Evolutionary conservation across 2,797 vertebrate species (phyloP), one percentile per base, ranked within the genome.

Genomic region (Gastrophryne carolinensis): DNA sequence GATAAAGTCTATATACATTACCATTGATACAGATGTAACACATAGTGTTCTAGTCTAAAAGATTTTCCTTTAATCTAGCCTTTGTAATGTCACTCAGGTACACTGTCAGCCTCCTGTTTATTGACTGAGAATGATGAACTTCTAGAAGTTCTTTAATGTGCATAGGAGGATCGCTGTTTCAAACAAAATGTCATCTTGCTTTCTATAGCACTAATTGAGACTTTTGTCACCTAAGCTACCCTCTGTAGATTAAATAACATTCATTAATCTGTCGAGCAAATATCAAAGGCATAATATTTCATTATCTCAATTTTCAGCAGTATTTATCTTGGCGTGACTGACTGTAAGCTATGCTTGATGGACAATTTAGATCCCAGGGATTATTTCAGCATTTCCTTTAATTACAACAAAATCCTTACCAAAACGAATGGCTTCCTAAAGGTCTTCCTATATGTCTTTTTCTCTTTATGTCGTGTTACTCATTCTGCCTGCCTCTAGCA

Each of bases 241-340:
- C 26, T 47, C 13, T 34, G 47, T 17, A 70, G 58, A 58, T 70
- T 29, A 41, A 57, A 57, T 56, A 30, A 21, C 52, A 41, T 69
- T 56, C 34, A 57, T 69, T 69, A 69, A 41, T 57, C 35, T 56
- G 35, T 24, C 47, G 56, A 70, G 32, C 37, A 70, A 57, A 58
- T 58, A 44, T 39, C 15, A 67, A 5, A 68, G n/a, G 49, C 15
- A 24, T 39, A 54, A 2, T 15, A 27, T 54, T 50, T 39, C 8
- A 12, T 9, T 54, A 6, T 23, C 65, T 68, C 23, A 27, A 35
- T 67, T 23, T 54, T 39, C 37, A 24, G 34, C 21, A 54, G 53
- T 68, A 54, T 41, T 68, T n/a, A 27, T 32, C 34, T 54, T 49
- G 34, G 54, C 54, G 50, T 54, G 65, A 39, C n/a, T 5, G 19